Percentiles rank a stretch among this genome's conserved stretches.
Evolutionary conservation across 92 coral and sea anemone genomes (phyloP).

Genomic region (Porites evermanni): DNA sequence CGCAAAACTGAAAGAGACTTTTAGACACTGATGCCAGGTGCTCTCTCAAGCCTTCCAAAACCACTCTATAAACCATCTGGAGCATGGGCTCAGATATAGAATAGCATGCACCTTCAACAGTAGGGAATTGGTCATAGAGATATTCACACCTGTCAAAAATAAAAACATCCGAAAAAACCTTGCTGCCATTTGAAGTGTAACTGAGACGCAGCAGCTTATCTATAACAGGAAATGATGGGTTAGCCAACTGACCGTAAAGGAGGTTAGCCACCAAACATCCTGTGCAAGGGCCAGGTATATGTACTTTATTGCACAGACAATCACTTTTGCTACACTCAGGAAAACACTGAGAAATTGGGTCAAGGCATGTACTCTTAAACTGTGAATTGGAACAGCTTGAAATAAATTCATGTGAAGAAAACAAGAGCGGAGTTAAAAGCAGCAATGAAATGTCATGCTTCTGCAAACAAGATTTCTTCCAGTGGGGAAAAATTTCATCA

Average conservation of each 20-base stretch:
- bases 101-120: too few relatives aligned
- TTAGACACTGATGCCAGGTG: too few relatives aligned
- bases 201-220: too few relatives aligned
- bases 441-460: neutral
- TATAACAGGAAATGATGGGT: conserved; percentile 55
- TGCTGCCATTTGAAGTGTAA: too few relatives aligned
- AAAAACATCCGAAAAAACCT: too few relatives aligned
- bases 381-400: neutral
- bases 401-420: neutral
- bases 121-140: too few relatives aligned
- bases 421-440: conserved; percentile 3
- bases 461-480: neutral
- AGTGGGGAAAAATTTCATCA: neutral
- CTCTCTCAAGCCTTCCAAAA: too few relatives aligned
- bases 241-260: conserved; percentile 57
- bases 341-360: neutral
- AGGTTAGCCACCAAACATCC: conserved; percentile 13
- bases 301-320: neutral
- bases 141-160: too few relatives aligned
- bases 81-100: too few relatives aligned
- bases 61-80: too few relatives aligned
- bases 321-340: neutral
- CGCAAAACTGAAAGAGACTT: too few relatives aligned
- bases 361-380: neutral
- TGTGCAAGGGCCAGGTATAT: neutral